Conservation (phyloP, 2,888 invertebrate species). For the Ectemnius continuus region DNA sequence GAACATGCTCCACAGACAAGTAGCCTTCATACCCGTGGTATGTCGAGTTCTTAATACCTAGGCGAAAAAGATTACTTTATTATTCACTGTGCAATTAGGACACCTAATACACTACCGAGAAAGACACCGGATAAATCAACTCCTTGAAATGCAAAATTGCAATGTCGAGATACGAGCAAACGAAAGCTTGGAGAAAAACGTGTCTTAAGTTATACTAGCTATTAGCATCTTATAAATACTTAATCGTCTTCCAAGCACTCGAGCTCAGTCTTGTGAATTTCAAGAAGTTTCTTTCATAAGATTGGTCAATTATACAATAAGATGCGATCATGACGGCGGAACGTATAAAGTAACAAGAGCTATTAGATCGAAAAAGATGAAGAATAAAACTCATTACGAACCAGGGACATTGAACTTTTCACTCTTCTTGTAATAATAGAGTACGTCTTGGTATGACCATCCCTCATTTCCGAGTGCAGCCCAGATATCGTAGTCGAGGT, state of each 20-base stretch:
- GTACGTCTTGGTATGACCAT: slow-evolving; percentile 68
- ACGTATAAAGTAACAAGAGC: too few relatives aligned
- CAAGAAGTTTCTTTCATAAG: too few relatives aligned
- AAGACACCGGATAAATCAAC: too few relatives aligned
- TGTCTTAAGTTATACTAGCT: too few relatives aligned
- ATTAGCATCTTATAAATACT: too few relatives aligned
- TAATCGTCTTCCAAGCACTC: too few relatives aligned
- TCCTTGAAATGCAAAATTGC: too few relatives aligned
- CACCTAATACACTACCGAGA: background rate
- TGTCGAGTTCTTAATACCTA: slow-evolving; percentile 79
- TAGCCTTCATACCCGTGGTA: slow-evolving; percentile 77
- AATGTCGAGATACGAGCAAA: too few relatives aligned
- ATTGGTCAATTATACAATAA: slow-evolving; percentile 5
- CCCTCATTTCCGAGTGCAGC: slow-evolving; percentile 67
- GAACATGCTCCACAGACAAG: slow-evolving; percentile 74
- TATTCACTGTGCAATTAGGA: background rate
- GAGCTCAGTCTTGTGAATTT: too few relatives aligned
- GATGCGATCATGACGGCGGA: background rate
- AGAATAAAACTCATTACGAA: slow-evolving; percentile 35
- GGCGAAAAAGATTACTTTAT: slow-evolving; percentile 22
- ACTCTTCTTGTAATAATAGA: slow-evolving; percentile 69
- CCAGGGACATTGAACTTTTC: slow-evolving; percentile 67
- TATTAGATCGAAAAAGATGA: background rate
- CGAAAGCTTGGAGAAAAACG: too few relatives aligned
- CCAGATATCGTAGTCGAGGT: slow-evolving; percentile 67